Percentiles rank a stretch among this genome's conserved stretches.
phyloP scores from a whole-genome alignment of 1,140 invertebrate species.

The Meloidogyne floridensis region DNA sequence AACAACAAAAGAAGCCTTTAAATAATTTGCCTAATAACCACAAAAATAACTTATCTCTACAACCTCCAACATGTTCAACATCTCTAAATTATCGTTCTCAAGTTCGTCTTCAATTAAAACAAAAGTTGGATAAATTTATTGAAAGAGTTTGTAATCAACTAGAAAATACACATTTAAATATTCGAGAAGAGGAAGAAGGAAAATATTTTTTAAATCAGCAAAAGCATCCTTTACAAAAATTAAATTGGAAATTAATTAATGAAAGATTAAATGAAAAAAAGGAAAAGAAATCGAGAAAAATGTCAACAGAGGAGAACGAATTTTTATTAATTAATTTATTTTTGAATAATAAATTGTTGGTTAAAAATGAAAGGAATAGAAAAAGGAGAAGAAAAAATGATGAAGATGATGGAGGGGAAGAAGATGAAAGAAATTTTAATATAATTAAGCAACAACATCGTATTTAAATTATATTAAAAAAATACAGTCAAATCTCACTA shows the following conservation, averaged over 20 bases:
- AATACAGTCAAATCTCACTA: no score
- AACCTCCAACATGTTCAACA: no score
- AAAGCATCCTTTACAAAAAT: slow-evolving; percentile 11
- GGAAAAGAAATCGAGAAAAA: neutral
- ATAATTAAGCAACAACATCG: neutral
- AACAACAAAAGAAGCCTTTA: slow-evolving; percentile 14
- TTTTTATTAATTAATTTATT: slow-evolving; percentile 12
- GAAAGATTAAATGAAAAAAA: slow-evolving; percentile 5
- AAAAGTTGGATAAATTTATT: slow-evolving; percentile 15
- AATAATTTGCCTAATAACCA: no score
- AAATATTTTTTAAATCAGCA: neutral
- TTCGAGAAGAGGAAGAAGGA: neutral
- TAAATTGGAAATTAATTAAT: slow-evolving; percentile 26
- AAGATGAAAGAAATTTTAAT: neutral
- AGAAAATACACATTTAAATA: slow-evolving; percentile 21
- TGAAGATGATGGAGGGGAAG: neutral
- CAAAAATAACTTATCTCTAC: no score
- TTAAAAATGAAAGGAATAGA: neutral
- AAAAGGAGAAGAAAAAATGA: slow-evolving; percentile 4
- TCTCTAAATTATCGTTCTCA: slow-evolving; percentile 15
- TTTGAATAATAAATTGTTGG: neutral
- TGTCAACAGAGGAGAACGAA: neutral
- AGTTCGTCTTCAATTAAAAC: slow-evolving; percentile 24
- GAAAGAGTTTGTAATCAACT: slow-evolving; percentile 24
- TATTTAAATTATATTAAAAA: no score